Base-by-base conservation (phyloP, 2,113 vertebrate genomes). In the Orthonyx spaldingii region DNA sequence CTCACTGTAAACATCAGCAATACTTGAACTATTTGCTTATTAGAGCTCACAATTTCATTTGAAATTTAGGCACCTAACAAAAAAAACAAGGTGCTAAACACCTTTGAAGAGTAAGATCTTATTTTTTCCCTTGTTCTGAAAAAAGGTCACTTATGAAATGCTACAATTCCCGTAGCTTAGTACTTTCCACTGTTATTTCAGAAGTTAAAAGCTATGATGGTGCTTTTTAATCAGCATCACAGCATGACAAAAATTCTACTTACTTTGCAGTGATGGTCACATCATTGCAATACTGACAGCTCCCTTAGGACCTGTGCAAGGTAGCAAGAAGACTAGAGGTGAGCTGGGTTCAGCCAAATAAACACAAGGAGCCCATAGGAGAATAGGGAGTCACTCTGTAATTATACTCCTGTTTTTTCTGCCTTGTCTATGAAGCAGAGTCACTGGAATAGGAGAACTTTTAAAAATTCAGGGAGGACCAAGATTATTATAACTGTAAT, bases 401-500 rank as follows among this genome's bases (percentile, higher is more conserved):
- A 95, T 95, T 96, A 96, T 3, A 23, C 33, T 85, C 44, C 70
- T 80, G n/a, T 7, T 81, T 95, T 91, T 94, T 88, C 75, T 93
- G 39, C 59, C 39, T 94, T 85, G 78, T 47, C 90, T 94, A 16
- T 52, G 55, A 86, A 94, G 70, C 46, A 87, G 68, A 94, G 78
- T 52, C 63, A 27, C 70, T 63, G 90, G 33, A 88, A 88, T 46
- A 77, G 59, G n/a, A 72, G 37, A 92, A 69, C 80, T 84, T 95
- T 63, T 74, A 60, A 70, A 63, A 90, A 93, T 86, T 65, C 68
- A 91, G 88, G 87, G 90, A 96, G 85, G 63, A 66, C 49, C 75
- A 52, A 70, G 68, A 39, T 83, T 92, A 74, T 94, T 85, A 44
- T n/a, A 95, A 90, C 35, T 84, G 49, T 63, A 94, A 84, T 49